These are phyloP conservation scores for Campaea margaritaria DNA, from an alignment of 2,888 invertebrate species.

Conservation along the genomic window DNA sequence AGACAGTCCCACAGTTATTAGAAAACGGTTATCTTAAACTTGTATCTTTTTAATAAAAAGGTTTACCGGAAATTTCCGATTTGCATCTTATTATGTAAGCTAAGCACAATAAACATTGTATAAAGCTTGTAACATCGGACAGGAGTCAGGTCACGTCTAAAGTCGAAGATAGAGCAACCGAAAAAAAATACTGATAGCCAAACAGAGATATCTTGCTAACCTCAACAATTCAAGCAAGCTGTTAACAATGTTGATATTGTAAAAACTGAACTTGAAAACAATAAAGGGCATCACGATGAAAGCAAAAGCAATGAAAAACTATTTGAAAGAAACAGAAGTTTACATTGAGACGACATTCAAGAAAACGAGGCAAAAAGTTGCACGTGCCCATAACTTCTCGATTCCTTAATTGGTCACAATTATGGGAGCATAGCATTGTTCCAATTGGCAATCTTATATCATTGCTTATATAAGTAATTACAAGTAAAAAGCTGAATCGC, in stretches of 20 bases:
- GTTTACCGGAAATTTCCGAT: conserved; percentile 20
- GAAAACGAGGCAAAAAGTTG: conserved; percentile 14
- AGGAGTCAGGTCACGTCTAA: background rate
- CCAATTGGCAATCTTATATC: conserved; percentile 11
- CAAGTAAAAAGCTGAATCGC: conserved; percentile 17
- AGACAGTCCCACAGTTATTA: conserved; percentile 24
- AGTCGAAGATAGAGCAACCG: no score
- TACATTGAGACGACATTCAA: conserved; percentile 8
- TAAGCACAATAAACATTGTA: background rate
- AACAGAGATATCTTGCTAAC: no score
- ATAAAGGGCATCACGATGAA: background rate
- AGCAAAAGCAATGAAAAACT: background rate
- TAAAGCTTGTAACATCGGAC: background rate
- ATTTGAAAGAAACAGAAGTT: background rate
- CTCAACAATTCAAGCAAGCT: background rate
- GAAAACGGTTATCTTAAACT: conserved; percentile 27
- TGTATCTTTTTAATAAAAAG: conserved; percentile 24
- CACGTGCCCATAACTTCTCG: conserved; percentile 11
- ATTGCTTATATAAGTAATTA: conserved; percentile 19
- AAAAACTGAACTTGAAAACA: background rate
- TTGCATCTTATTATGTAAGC: conserved; percentile 18
- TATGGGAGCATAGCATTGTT: conserved; percentile 20
- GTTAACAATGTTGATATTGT: background rate
- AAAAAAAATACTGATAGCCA: no score
- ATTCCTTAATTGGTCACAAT: conserved; percentile 19